Evolutionary conservation across 2,888 invertebrate genomes (phyloP), one percentile per base, ranked within the genome.

Genomic region (Teleiodes luculella): DNA sequence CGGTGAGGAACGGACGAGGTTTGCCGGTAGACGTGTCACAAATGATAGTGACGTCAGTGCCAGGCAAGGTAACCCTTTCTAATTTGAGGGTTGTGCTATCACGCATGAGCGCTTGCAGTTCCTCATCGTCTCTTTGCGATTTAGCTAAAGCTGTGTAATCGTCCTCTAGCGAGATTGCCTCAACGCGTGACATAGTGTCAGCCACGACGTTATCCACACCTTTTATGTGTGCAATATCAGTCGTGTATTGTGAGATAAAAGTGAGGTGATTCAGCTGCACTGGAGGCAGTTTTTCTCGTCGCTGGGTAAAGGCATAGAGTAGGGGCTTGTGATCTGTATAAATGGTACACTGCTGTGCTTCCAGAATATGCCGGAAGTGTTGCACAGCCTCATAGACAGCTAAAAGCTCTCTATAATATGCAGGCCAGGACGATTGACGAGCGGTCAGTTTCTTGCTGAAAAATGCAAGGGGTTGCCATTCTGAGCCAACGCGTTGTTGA

Each of bases 331-430:
- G 61, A 49, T 61, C 59, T 5, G 57, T 62, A 36, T 37, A 59
- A 1, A 61, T 58, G 0, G 54, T 56, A 1, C n/a, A 41, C 8
- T 61, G 61, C 24, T 61, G 56, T 4, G 28, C 57, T 24, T 61
- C 61, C 8, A 57, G 8, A 7, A 66, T 53, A 20, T 68, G 54
- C 1, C 62, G 54, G 30, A 65, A 65, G 47, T 66, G 61, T 10
- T 65, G 61, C 7, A 63, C 61, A n/a, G 47, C 52, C 49, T 61
- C 55, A 43, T 64, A 63, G 0, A 62, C 52, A 0, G 56, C 58
- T 2, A 65, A 35, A 0, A 65, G 50, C 41, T 63, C 62, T 1
- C 62, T 20, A 28, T 64, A 59, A 37, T 64, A 62, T 4, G 63
- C 59, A 1, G 62, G 59, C 60, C 60, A 61, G 7, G 30, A 1